Conservation (phyloP, 1,140 invertebrate species). For the Drosophila nigrodunni region DNA sequence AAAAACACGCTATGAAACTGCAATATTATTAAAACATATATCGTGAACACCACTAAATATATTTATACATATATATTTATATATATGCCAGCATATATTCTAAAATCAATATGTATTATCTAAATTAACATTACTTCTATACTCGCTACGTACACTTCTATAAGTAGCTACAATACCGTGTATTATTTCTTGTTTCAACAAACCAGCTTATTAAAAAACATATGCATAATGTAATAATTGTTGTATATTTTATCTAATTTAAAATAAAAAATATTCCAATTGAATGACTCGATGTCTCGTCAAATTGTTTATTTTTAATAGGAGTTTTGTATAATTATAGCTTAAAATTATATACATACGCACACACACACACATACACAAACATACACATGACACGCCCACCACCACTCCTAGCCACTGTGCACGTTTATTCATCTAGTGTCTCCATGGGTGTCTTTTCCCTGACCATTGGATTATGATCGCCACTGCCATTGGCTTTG, state of each 20-base stretch:
- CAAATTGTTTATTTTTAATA: conserved; percentile 6
- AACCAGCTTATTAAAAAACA: conserved; percentile 40
- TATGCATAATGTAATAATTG: conserved; percentile 56
- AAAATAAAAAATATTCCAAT: conserved; percentile 61
- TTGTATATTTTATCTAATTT: conserved; percentile 63
- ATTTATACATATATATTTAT: conserved; percentile 24
- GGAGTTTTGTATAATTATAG: neutral
- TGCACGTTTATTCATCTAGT: conserved; percentile 29
- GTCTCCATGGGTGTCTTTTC: conserved; percentile 46
- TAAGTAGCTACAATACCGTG: conserved; percentile 36
- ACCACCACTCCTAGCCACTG: neutral
- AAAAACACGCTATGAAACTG: conserved; percentile 43
- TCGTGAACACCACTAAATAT: conserved; percentile 15
- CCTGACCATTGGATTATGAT: conserved; percentile 1
- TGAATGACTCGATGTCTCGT: conserved; percentile 9
- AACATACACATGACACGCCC: too few relatives aligned
- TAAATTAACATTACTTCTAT: conserved; percentile 29
- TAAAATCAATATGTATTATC: conserved; percentile 26
- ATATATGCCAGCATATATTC: conserved; percentile 17
- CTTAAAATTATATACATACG: neutral
- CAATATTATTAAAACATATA: conserved; percentile 38
- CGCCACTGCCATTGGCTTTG: neutral
- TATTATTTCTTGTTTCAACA: conserved; percentile 50
- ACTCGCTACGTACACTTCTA: conserved; percentile 33
- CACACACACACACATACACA: conserved; percentile 1